Evolutionary conservation across 1,140 invertebrate genomes (phyloP).

Genomic region (Hylaeus anthracinus): DNA sequence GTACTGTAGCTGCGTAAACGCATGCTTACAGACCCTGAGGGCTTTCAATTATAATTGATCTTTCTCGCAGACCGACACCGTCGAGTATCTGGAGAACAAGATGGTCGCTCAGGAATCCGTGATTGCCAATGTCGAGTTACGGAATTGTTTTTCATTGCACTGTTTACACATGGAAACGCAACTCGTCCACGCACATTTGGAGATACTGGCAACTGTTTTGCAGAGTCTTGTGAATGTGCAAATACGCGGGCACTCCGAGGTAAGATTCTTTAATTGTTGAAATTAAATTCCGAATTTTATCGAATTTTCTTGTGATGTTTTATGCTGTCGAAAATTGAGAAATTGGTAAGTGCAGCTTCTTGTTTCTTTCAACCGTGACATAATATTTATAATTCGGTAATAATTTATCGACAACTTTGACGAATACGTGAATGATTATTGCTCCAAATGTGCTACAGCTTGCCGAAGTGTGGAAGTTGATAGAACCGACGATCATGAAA

Average conservation of each 20-base stretch:
- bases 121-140: conserved; percentile 86
- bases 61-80: conserved; percentile 82
- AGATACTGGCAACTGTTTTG: conserved; percentile 84
- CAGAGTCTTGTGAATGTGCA: conserved; percentile 84
- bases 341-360: conserved; percentile 3
- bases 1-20: too few relatives aligned
- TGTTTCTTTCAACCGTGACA: too few relatives aligned
- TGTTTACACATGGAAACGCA: conserved; percentile 89
- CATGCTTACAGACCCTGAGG: too few relatives aligned
- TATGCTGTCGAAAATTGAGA: neutral
- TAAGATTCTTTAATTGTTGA: conserved; percentile 66
- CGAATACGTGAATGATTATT: conserved; percentile 24
- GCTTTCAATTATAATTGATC: too few relatives aligned
- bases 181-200: conserved; percentile 86
- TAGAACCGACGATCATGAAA: conserved; percentile 82
- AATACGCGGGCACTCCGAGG: conserved; percentile 84
- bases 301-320: neutral
- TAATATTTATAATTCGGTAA: too few relatives aligned
- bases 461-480: conserved; percentile 82
- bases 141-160: conserved; percentile 87
- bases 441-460: conserved; percentile 76
- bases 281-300: neutral
- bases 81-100: conserved; percentile 85
- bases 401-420: neutral
- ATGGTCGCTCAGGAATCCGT: conserved; percentile 87